These are phyloP conservation scores for Azorinus chamasolen DNA, from an alignment of 2,888 invertebrate genomes.

Conservation along the genomic window DNA sequence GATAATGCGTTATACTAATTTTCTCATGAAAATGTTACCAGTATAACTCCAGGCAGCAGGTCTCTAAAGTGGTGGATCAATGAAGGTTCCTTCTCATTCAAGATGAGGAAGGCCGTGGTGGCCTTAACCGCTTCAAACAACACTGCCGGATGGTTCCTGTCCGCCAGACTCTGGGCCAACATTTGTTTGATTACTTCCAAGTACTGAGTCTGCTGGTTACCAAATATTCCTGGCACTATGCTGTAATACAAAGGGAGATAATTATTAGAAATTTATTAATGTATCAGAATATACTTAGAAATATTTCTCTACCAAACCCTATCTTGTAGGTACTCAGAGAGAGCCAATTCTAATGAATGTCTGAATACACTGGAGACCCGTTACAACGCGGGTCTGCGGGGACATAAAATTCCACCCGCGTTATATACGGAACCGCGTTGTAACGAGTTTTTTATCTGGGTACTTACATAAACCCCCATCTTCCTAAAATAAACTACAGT, in stretches of 20 bases:
- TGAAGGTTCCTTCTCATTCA: conserved; percentile 97
- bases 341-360: background rate
- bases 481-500: no score
- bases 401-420: no score
- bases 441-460: no score
- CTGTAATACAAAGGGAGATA: conserved; percentile 86
- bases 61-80: conserved; percentile 96
- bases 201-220: conserved; percentile 96
- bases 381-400: no score
- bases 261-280: no score
- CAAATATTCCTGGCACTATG: conserved; percentile 98
- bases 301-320: background rate
- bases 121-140: conserved; percentile 88
- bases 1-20: no score
- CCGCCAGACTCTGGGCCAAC: conserved; percentile 93
- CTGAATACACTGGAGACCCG: no score
- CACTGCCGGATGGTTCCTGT: conserved; percentile 87
- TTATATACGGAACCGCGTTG: no score
- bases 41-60: conserved; percentile 89
- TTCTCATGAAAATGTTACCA: no score
- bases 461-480: no score
- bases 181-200: conserved; percentile 97
- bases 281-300: background rate
- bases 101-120: conserved; percentile 92
- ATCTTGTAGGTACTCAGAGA: no score